phyloP scores from a whole-genome alignment of 2,113 vertebrate species.

The Sylvia atricapilla region DNA sequence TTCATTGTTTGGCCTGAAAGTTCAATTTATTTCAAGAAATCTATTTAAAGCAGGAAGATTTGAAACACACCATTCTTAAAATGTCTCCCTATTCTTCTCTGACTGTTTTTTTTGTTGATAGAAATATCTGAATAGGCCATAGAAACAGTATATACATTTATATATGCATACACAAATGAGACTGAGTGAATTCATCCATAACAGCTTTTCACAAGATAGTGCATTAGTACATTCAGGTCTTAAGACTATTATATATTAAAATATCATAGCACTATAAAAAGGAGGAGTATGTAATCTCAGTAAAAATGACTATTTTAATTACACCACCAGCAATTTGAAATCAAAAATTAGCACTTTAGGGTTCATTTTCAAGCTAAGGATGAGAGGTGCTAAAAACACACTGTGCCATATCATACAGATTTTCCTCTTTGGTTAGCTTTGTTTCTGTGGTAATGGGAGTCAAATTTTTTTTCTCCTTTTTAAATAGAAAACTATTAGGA shows the following conservation, averaged over 20 bases:
- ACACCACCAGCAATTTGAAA: neutral
- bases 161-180: neutral
- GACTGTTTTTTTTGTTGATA: neutral
- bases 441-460: neutral
- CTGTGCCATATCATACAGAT: neutral
- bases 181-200: neutral
- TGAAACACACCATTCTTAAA: neutral
- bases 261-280: neutral
- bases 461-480: neutral
- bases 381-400: neutral
- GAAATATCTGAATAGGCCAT: neutral
- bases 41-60: neutral
- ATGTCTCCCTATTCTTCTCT: neutral
- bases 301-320: constrained; percentile 15
- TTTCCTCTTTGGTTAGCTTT: neutral
- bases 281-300: neutral
- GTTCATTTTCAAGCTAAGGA: neutral
- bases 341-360: neutral
- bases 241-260: neutral
- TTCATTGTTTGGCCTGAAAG: neutral
- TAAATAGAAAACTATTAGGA: neutral
- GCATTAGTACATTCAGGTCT: neutral
- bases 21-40: neutral
- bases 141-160: neutral
- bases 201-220: neutral